These are phyloP conservation scores for Rhagoletis zephyria DNA, from an alignment of 1,140 invertebrate species.

Conservation along the genomic window DNA sequence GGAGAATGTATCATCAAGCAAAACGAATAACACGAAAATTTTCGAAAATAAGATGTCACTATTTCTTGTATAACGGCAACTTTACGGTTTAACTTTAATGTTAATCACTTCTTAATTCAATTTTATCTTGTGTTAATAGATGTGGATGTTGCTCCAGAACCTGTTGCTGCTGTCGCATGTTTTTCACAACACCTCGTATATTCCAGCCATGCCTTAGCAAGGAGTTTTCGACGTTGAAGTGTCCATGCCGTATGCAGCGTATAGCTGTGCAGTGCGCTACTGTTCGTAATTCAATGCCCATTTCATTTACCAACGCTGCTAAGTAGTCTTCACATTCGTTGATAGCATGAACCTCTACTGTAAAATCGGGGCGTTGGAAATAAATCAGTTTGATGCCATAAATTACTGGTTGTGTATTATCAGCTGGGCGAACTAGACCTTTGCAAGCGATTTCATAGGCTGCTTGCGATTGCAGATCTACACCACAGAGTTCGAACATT, in stretches of 20 bases:
- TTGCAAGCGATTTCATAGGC: slow-evolving; percentile 89
- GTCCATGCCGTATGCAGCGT: slow-evolving; percentile 86
- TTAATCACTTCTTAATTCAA: slow-evolving; percentile 59
- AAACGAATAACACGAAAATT: too few species aligned
- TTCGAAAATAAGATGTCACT: too few species aligned
- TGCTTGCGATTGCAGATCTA: slow-evolving; percentile 87
- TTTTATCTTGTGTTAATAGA: slow-evolving; percentile 72
- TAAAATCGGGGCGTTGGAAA: slow-evolving; percentile 88
- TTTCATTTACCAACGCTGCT: slow-evolving; percentile 82
- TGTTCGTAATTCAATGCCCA: slow-evolving; percentile 85
- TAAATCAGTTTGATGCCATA: slow-evolving; percentile 90
- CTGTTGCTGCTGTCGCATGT: slow-evolving; percentile 77
- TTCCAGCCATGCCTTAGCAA: slow-evolving; percentile 89
- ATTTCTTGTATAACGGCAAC: too few species aligned
- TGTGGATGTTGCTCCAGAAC: slow-evolving; percentile 76
- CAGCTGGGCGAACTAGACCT: slow-evolving; percentile 84
- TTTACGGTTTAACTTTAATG: too few species aligned
- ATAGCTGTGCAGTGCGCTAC: slow-evolving; percentile 86
- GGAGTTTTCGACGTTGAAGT: slow-evolving; percentile 84
- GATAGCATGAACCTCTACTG: slow-evolving; percentile 89
- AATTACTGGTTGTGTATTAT: slow-evolving; percentile 82
- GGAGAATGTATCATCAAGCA: too few species aligned
- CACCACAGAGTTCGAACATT: slow-evolving; percentile 85
- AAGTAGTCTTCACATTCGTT: slow-evolving; percentile 88
- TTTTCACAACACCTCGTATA: slow-evolving; percentile 82